phyloP scores from a whole-genome alignment of 2,113 vertebrate species.

The Aviceda subcristata region DNA sequence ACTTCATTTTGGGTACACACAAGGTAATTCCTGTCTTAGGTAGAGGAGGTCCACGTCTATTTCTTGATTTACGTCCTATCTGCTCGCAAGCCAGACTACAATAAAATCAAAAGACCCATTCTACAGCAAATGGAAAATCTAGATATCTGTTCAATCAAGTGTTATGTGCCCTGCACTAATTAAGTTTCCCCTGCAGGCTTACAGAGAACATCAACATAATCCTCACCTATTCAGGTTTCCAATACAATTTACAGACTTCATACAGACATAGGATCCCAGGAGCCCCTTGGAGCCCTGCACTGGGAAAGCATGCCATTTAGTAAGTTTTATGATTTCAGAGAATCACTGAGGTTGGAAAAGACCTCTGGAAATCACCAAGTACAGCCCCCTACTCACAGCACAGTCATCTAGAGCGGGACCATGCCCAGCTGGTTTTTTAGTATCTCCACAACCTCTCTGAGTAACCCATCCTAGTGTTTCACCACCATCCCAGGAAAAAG shows the following conservation, averaged over 20 bases:
- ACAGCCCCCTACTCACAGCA: not conserved
- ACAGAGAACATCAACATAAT: not conserved
- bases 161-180: not conserved
- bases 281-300: not conserved
- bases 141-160: not conserved
- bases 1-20: not conserved
- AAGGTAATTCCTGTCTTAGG: not conserved
- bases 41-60: not conserved
- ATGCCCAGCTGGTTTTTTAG: rapidly evolving
- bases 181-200: not conserved
- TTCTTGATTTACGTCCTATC: not conserved
- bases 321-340: not conserved
- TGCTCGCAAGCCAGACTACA: not conserved
- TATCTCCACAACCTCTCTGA: not conserved
- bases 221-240: not conserved
- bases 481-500: not conserved
- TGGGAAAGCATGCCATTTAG: not conserved
- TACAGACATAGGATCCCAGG: not conserved
- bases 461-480: not conserved
- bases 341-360: not conserved
- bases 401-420: not conserved
- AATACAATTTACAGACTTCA: not conserved
- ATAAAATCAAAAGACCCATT: not conserved
- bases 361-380: not conserved
- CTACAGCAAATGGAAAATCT: not conserved